A percentile compares a stretch with the other conserved stretches of the same genome.
Evolutionary conservation across 1,140 invertebrate species (phyloP).

Genomic region (Palaemon carinicauda): DNA sequence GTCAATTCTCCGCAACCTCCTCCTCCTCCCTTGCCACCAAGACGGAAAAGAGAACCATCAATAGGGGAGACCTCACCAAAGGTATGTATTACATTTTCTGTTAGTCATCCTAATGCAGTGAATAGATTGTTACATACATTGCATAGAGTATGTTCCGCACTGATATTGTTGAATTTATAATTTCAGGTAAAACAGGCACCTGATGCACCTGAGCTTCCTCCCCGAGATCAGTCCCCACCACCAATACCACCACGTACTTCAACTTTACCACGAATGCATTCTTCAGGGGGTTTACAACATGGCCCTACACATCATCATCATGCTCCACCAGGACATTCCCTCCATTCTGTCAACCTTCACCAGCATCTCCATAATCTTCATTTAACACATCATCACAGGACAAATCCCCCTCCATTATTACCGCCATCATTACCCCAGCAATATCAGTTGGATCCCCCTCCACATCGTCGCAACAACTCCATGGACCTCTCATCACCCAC

Average conservation of each 20-base stretch:
- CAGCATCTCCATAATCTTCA: conserved; percentile 22
- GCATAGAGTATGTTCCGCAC: neutral
- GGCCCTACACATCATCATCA: conserved; percentile 25
- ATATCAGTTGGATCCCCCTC: conserved; percentile 50
- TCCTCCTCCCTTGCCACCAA: conserved; percentile 71
- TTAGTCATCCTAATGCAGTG: neutral
- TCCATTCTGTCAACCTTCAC: neutral
- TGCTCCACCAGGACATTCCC: conserved; percentile 22
- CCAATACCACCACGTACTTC: conserved; percentile 70
- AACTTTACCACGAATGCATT: conserved; percentile 66
- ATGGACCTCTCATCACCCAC: conserved; percentile 44
- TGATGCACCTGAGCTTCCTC: conserved; percentile 71
- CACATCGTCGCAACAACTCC: conserved; percentile 48
- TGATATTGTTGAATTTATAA: neutral
- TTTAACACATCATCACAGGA: conserved; percentile 12
- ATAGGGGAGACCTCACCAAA: conserved; percentile 68
- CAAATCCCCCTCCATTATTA: neutral
- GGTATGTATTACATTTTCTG: conserved; percentile 38
- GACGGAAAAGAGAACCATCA: conserved; percentile 70
- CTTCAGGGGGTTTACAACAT: conserved; percentile 45
- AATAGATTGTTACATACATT: neutral
- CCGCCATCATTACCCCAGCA: conserved; percentile 41
- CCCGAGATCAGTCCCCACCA: conserved; percentile 71
- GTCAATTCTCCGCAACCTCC: conserved; percentile 62
- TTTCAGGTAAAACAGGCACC: conserved; percentile 69